Conservation (phyloP, 2,797 vertebrate genomes). For the Sebastes hopkinsi region DNA sequence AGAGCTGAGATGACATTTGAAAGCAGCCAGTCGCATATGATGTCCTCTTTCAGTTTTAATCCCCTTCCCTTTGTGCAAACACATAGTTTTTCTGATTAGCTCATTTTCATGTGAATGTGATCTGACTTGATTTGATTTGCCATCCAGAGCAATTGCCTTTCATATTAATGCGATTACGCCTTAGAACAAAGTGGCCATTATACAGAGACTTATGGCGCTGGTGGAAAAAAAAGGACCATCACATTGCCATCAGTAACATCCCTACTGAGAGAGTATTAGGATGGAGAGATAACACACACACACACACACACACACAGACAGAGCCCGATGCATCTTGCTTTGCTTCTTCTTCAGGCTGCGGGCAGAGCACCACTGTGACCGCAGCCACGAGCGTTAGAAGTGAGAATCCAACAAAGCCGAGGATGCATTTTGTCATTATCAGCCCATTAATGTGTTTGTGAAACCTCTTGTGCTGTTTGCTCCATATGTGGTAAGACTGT, state of each 20-base stretch:
- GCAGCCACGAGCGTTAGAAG: constrained; percentile 40
- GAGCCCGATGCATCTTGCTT: constrained; percentile 32
- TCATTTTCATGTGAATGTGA: constrained; percentile 79
- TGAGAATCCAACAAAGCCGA: constrained; percentile 43
- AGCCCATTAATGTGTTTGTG: constrained; percentile 71
- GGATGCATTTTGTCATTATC: constrained; percentile 65
- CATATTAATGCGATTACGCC: constrained; percentile 80
- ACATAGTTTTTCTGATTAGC: constrained; percentile 72
- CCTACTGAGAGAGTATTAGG: constrained; percentile 71
- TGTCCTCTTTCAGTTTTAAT: constrained; percentile 59
- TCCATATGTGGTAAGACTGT: constrained; percentile 49
- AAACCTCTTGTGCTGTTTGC: constrained; percentile 68
- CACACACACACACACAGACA: constrained; percentile 8
- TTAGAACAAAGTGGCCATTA: constrained; percentile 79
- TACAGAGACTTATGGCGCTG: constrained; percentile 72
- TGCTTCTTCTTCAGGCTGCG: constrained; percentile 21
- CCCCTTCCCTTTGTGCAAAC: constrained; percentile 60
- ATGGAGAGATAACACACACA: constrained; percentile 61
- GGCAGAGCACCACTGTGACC: constrained; percentile 23
- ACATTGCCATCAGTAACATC: constrained; percentile 74
- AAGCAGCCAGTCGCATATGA: constrained; percentile 48
- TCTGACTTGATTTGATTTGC: constrained; percentile 81
- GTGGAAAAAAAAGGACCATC: constrained; percentile 62
- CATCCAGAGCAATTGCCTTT: constrained; percentile 77
- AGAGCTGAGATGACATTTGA: constrained; percentile 34